phyloP scores from a whole-genome alignment of 2,888 invertebrate genomes.

The Nemotelus pantherinus region DNA sequence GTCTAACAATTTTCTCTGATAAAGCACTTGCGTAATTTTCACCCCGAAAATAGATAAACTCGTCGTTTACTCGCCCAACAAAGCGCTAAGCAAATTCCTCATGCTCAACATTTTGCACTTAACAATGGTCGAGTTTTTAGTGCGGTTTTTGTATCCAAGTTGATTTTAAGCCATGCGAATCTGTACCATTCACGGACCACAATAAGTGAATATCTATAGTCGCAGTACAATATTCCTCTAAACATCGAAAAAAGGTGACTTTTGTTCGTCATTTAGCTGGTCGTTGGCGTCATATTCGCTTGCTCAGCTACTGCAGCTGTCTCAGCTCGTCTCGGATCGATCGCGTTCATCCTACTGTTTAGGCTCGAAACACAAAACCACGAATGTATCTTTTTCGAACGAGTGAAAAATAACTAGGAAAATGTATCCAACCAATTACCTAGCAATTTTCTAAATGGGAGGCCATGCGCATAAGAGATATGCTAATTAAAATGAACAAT shows the following conservation, averaged over 20 bases:
- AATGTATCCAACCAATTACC: slow-evolving; percentile 54
- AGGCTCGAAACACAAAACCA: neutral
- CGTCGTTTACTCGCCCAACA: too few relatives aligned
- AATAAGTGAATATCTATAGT: neutral
- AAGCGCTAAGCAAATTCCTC: neutral
- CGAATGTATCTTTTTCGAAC: neutral
- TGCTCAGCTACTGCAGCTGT: neutral
- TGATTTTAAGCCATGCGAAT: neutral
- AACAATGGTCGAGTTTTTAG: slow-evolving; percentile 36
- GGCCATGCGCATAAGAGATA: slow-evolving; percentile 55
- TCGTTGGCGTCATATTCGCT: neutral
- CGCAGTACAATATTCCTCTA: neutral
- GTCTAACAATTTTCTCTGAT: neutral
- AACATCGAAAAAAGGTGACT: neutral
- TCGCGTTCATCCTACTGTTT: neutral
- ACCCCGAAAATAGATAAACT: neutral
- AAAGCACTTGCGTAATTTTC: neutral
- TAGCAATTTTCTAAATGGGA: slow-evolving; percentile 57
- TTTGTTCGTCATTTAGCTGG: slow-evolving; percentile 20
- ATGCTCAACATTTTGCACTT: slow-evolving; percentile 17
- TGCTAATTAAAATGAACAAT: slow-evolving; percentile 52
- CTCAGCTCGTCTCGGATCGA: neutral
- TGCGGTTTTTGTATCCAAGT: neutral
- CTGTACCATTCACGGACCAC: slow-evolving; percentile 9
- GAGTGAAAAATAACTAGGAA: slow-evolving; percentile 13